Conservation (phyloP, 2,797 vertebrate species). For the Pseudochromis fuscus region DNA sequence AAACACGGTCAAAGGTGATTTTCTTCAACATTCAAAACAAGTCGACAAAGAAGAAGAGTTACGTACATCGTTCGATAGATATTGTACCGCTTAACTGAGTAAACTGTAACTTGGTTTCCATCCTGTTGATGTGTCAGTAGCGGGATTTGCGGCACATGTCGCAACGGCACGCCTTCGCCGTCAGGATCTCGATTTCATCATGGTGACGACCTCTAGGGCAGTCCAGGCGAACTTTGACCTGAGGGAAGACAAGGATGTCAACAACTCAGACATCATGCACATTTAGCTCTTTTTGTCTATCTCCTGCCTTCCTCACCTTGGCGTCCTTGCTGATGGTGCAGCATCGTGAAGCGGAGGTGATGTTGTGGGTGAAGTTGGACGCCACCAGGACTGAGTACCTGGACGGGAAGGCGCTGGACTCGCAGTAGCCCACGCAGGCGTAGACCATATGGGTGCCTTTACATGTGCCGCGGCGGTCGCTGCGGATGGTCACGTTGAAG, state of each 20-base stretch:
- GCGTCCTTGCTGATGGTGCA: constrained; percentile 89
- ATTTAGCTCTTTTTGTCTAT: no score
- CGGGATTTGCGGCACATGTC: constrained; percentile 91
- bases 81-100: neutral
- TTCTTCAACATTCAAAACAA: constrained; percentile 27
- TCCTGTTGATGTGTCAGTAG: constrained; percentile 79
- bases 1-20: constrained; percentile 12
- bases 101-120: neutral
- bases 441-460: constrained; percentile 86
- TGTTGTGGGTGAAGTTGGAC: constrained; percentile 90
- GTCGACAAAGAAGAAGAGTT: constrained; percentile 11
- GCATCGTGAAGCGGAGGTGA: constrained; percentile 91
- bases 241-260: constrained; percentile 15
- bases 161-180: constrained; percentile 89
- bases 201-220: constrained; percentile 83
- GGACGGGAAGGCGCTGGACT: constrained; percentile 93
- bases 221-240: constrained; percentile 91
- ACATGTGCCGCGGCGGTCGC: constrained; percentile 88
- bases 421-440: constrained; percentile 93
- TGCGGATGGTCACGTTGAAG: constrained; percentile 90
- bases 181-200: constrained; percentile 89
- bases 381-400: constrained; percentile 90
- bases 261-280: neutral
- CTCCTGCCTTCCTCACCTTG: constrained; percentile 73
- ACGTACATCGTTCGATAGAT: neutral